These are phyloP conservation scores for Muscidifurax raptorellus DNA, from an alignment of 1,140 invertebrate genomes.

Conservation along the genomic window DNA sequence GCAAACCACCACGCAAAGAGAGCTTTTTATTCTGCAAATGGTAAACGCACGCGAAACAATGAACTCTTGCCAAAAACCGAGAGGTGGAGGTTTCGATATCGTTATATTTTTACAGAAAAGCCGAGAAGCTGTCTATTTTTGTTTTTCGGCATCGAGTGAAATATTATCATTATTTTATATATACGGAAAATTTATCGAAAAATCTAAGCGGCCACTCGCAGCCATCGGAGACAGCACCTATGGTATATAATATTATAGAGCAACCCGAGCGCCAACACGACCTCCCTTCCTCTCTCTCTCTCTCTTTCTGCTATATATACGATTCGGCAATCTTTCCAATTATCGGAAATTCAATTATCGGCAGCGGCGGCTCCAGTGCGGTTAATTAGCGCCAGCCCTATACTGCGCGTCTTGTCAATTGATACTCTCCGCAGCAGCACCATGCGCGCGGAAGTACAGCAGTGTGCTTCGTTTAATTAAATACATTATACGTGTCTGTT, in stretches of 20 bases:
- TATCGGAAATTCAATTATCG: conserved; percentile 45
- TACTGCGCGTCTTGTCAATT: neutral
- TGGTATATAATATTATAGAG: neutral
- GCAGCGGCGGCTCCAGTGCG: neutral
- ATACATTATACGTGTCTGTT: conserved; percentile 12
- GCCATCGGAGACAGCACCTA: too few relatives aligned
- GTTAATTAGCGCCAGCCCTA: conserved; percentile 24
- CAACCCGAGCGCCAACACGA: neutral
- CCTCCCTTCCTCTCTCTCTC: too few relatives aligned
- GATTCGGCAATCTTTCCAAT: conserved; percentile 46
- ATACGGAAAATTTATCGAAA: too few relatives aligned
- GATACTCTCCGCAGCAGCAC: neutral
- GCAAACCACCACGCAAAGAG: too few relatives aligned
- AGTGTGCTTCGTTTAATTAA: conserved; percentile 30
- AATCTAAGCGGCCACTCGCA: too few relatives aligned
- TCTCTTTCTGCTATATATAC: neutral
- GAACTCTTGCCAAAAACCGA: neutral
- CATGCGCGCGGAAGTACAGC: neutral
- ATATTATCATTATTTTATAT: too few relatives aligned
- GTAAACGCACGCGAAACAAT: neutral
- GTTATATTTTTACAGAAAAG: too few relatives aligned
- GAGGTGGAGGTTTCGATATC: too few relatives aligned
- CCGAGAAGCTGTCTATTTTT: too few relatives aligned
- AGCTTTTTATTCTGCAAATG: neutral
- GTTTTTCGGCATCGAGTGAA: too few relatives aligned